Percentiles rank a stretch among this genome's conserved stretches.
phyloP scores from a whole-genome alignment of 2,888 invertebrate genomes.

The Eupithecia abbreviata region DNA sequence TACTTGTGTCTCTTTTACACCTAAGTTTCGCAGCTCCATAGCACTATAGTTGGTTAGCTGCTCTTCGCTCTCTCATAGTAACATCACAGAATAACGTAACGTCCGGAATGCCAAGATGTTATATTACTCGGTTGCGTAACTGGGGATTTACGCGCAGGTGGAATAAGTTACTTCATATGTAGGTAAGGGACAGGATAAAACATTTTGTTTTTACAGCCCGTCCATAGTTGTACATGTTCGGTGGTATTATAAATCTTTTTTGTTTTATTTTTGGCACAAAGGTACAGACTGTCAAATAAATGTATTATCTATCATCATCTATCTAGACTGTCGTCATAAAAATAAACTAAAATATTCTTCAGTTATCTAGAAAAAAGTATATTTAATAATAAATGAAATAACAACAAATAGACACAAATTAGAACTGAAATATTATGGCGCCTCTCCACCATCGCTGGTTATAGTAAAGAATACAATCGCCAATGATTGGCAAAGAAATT shows the following conservation, averaged over 20 bases:
- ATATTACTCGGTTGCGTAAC: constrained; percentile 29
- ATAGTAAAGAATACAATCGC: no score
- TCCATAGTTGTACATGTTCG: background rate
- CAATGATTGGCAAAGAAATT: no score
- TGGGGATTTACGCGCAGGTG: constrained; percentile 22
- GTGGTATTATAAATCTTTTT: background rate
- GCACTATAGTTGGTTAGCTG: background rate
- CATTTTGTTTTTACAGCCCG: constrained; percentile 1
- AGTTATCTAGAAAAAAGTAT: background rate
- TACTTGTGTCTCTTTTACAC: background rate
- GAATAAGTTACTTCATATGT: constrained; percentile 25
- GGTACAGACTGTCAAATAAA: background rate
- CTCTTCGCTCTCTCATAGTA: constrained; percentile 4
- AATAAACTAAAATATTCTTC: background rate
- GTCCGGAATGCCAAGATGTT: constrained; percentile 28
- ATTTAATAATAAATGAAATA: no score
- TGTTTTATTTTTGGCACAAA: background rate
- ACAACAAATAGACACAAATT: background rate
- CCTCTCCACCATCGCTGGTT: no score
- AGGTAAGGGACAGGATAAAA: constrained; percentile 4
- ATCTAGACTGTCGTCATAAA: background rate
- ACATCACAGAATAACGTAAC: constrained; percentile 1
- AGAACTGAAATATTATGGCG: background rate
- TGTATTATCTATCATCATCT: no score
- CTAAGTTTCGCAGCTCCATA: background rate